These are phyloP conservation scores for Agonopterix arenella DNA, from an alignment of 2,888 invertebrate genomes.

Conservation along the genomic window DNA sequence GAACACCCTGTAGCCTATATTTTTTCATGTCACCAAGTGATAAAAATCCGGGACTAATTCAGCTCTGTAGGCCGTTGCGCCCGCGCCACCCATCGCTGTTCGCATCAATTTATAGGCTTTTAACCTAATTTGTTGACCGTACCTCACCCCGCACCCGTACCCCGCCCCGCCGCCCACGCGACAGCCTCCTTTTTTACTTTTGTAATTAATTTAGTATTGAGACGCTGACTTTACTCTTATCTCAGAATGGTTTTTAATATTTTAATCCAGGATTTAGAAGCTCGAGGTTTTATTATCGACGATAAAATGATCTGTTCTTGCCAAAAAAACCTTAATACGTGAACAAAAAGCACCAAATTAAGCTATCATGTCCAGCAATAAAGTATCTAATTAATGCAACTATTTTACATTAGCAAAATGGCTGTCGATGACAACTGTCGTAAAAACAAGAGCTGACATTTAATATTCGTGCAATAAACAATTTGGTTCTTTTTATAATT, in stretches of 20 bases:
- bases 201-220: constrained; percentile 50
- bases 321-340: constrained; percentile 27
- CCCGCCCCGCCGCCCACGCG: constrained; percentile 43
- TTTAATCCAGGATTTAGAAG: constrained; percentile 45
- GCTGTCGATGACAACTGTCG: constrained; percentile 47
- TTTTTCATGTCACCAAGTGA: constrained; percentile 67
- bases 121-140: constrained; percentile 70
- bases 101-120: constrained; percentile 74
- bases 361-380: constrained; percentile 60
- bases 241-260: constrained; percentile 38
- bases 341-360: constrained; percentile 53
- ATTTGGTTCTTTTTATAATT: constrained; percentile 27
- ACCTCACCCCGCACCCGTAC: constrained; percentile 19
- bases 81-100: constrained; percentile 68
- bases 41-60: constrained; percentile 71
- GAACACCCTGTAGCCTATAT: constrained; percentile 49
- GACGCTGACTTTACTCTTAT: constrained; percentile 34
- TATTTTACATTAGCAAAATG: constrained; percentile 62
- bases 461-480: constrained; percentile 47
- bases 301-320: constrained; percentile 37
- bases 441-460: constrained; percentile 60
- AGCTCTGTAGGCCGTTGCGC: constrained; percentile 50
- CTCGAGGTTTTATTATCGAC: constrained; percentile 35
- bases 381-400: constrained; percentile 53
- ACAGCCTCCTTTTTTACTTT: constrained; percentile 32